Base-by-base conservation (phyloP, 2,888 invertebrate species). In the Glomeris marginata region DNA sequence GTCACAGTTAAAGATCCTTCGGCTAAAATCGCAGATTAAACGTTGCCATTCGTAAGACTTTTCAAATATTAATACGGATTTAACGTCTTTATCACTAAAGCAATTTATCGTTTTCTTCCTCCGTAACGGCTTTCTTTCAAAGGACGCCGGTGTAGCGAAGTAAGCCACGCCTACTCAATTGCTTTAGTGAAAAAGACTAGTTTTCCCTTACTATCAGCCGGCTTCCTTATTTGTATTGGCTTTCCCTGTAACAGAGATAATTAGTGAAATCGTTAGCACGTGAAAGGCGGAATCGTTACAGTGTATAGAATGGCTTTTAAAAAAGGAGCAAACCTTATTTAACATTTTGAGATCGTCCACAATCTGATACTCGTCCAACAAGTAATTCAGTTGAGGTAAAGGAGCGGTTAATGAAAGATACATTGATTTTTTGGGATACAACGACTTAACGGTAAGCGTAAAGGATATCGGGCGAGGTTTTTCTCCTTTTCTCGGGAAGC, bases 331-430 rank as follows among this genome's bases (percentile, higher is more conserved):
- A 38, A 50, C 65, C 57, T 71, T 70, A 54, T 79, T 76, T 57
- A 91, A 83, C 50, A 80, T 75, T 59, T 86, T 80, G 48, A 94
- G 70, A 68, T 94, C 94, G 33, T 77, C 79, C 56, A 87, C 83
- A 42, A 92, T 80, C 60, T 91, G 90, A 56, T 82, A 80, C 57
- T 94, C 92, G 59, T 91, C 91, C 52, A 94, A 71, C 42, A 82
- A 72, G 65, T 84, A 85, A 53, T 84, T 84, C n/a, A 94, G 75
- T 61, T 86, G 84, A 28, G 87, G 85, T 41, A 80, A 16, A 21
- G 2, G 45, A 58, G 62, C 57, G 63, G 64, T 60, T 59, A 47
- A 50, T 52, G 51, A n/a, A n/a, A n/a, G n/a, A n/a, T n/a, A n/a
- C n/a, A n/a, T n/a, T n/a, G n/a, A n/a, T n/a, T n/a, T n/a, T n/a